Percentiles rank a stretch among this genome's conserved stretches.
These are phyloP conservation scores for Accipiter virgatus DNA, from an alignment of 2,113 vertebrate species.

Conservation along the genomic window DNA sequence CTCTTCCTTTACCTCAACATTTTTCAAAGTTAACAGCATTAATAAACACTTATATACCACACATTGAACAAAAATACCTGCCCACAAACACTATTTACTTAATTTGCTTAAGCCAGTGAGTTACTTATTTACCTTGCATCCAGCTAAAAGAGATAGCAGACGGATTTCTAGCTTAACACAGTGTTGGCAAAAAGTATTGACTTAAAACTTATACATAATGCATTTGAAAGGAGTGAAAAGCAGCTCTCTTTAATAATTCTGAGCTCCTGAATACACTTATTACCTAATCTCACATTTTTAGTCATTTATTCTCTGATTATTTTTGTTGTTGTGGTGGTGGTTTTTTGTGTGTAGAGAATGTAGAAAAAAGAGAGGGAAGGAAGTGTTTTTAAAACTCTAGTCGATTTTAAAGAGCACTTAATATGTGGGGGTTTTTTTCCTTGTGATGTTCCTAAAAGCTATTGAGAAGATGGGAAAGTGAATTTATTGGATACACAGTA, in stretches of 20 bases:
- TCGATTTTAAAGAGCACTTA: neutral
- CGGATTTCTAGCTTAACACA: neutral
- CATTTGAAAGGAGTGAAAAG: neutral
- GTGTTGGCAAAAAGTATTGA: neutral
- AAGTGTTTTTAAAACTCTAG: neutral
- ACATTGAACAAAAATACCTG: constrained; percentile 3
- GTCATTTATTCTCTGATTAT: neutral
- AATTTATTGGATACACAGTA: neutral
- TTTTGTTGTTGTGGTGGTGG: neutral
- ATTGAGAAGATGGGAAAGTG: neutral
- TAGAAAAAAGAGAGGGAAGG: neutral
- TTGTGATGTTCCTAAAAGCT: neutral
- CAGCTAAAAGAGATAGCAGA: neutral
- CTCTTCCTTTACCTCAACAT: neutral
- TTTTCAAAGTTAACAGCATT: constrained; percentile 10
- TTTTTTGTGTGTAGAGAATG: neutral
- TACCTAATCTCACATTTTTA: neutral
- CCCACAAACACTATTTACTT: neutral
- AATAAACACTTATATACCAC: neutral
- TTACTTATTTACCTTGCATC: constrained; percentile 7
- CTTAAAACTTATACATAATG: neutral
- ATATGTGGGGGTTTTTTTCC: fast-evolving
- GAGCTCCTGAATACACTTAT: neutral
- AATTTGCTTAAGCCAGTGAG: constrained; percentile 9
- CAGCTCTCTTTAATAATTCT: neutral